Evolutionary conservation across 2,888 invertebrate species (phyloP), one percentile per base, ranked within the genome.

Genomic region (Punctoribates punctum): DNA sequence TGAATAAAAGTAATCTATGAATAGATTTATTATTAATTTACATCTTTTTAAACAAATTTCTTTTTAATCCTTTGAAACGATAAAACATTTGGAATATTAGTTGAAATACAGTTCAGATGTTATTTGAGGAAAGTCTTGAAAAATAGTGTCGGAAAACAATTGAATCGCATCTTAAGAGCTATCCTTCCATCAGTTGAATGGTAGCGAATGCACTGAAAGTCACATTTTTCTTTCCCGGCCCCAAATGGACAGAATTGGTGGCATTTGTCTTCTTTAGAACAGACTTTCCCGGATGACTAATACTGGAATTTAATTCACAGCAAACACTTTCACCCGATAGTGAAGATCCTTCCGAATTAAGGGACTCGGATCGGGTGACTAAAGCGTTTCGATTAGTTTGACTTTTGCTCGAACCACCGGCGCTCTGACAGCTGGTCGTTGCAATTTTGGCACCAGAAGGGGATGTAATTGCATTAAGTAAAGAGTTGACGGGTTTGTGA

Each of bases 171-270:
- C 34, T 34, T 34, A 3, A 34, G 8, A 34, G 34, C 34, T 74
- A 60, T 77, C 74, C 76, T n/a, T 80, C 78, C 51, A 80, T 73
- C 67, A 80, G 65, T 38, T 80, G 80, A 62, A 80, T 79, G 20
- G 80, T 80, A 20, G 80, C 80, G 73, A 76, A 80, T 13, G 80
- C 80, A 73, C 80, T 77, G 75, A 80, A 80, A 6, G 80, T 80
- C 27, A 80, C 80, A 73, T 79, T 79, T 75, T 79, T 79, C 42
- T 79, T 57, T 29, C 54, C 27, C 38, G 51, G 51, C 17, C 46
- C 34, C 11, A 57, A 13, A 34, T 73, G 65, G 34, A 76, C 34
- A 20, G 51, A 6, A 34, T 25, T 46, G 20, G 29, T 20, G 38
- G 75, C 34, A 34, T 11, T 48, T 8, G 72, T 48, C 72, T 79